Conservation (phyloP, 1,140 invertebrate species). For the Megathymus violae region DNA sequence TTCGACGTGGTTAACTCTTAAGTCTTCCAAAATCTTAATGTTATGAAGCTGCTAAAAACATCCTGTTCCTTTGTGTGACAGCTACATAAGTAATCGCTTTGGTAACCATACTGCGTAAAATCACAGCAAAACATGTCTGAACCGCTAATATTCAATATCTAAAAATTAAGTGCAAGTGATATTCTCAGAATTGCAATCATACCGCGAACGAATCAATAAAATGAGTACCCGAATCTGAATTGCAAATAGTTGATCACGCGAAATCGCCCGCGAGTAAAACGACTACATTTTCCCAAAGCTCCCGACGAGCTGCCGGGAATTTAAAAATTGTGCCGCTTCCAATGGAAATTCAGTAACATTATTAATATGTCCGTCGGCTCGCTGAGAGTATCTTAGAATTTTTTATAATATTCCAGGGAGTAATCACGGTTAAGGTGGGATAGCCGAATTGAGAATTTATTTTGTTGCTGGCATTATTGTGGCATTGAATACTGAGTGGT, state of each 20-base stretch:
- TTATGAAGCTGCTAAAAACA: too few relatives aligned
- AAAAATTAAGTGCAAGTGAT: background rate
- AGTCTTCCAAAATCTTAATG: too few relatives aligned
- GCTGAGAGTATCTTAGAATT: background rate
- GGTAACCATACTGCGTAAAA: background rate
- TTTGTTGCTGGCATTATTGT: too few relatives aligned
- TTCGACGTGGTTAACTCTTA: too few relatives aligned
- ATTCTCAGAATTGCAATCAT: background rate
- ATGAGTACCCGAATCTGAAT: slow-evolving; percentile 22
- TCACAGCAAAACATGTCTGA: background rate
- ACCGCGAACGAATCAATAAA: slow-evolving; percentile 13
- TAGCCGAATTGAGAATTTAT: background rate
- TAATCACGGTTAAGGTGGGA: background rate
- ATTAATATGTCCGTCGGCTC: slow-evolving; percentile 7
- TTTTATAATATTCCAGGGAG: slow-evolving; percentile 1
- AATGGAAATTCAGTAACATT: slow-evolving; percentile 2
- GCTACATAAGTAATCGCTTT: background rate
- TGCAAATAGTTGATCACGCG: slow-evolving; percentile 31
- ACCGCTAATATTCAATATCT: too few relatives aligned
- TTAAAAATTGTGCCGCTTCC: background rate
- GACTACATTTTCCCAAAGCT: slow-evolving; percentile 19
- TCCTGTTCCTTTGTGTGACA: too few relatives aligned
- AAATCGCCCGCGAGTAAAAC: slow-evolving; percentile 24
- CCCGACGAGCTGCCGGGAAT: slow-evolving; percentile 7
- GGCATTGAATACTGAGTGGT: too few relatives aligned